These are phyloP conservation scores for Sphenodon punctatus DNA, from an alignment of 2,797 vertebrate genomes.

Conservation along the genomic window DNA sequence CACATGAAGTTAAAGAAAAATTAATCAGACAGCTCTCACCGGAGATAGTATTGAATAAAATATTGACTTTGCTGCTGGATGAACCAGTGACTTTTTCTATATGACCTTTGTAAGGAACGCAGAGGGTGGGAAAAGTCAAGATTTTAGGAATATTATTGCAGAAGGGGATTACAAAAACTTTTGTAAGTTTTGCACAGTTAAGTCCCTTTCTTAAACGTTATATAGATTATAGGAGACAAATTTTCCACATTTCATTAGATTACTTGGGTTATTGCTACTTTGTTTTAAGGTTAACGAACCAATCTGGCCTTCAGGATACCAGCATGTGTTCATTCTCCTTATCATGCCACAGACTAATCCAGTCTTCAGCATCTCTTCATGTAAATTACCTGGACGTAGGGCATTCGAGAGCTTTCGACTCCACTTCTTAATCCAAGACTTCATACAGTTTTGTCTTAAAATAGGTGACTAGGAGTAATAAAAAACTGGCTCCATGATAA, in stretches of 20 bases:
- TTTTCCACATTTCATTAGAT: neutral
- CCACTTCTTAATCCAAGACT: constrained; percentile 23
- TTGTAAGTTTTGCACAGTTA: neutral
- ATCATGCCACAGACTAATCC: neutral
- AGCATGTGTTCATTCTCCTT: neutral
- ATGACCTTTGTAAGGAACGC: neutral
- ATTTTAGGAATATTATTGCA: neutral
- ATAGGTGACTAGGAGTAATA: neutral
- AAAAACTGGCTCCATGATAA: constrained; percentile 21
- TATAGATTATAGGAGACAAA: neutral
- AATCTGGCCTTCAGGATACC: constrained; percentile 12
- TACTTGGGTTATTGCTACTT: constrained; percentile 3
- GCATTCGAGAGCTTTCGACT: neutral
- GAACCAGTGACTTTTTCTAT: neutral
- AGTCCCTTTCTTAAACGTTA: neutral
- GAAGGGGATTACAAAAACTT: constrained; percentile 2
- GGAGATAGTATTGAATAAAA: neutral
- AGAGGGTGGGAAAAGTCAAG: constrained; percentile 9
- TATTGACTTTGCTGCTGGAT: neutral
- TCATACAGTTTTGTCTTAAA: constrained; percentile 40
- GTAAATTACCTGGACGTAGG: neutral
- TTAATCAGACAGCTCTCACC: neutral
- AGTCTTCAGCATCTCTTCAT: neutral
- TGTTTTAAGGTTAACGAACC: constrained; percentile 1
- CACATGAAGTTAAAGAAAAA: no score